Evolutionary conservation across 1,140 invertebrate species (phyloP).

Genomic region (Bradysia coprophila): DNA sequence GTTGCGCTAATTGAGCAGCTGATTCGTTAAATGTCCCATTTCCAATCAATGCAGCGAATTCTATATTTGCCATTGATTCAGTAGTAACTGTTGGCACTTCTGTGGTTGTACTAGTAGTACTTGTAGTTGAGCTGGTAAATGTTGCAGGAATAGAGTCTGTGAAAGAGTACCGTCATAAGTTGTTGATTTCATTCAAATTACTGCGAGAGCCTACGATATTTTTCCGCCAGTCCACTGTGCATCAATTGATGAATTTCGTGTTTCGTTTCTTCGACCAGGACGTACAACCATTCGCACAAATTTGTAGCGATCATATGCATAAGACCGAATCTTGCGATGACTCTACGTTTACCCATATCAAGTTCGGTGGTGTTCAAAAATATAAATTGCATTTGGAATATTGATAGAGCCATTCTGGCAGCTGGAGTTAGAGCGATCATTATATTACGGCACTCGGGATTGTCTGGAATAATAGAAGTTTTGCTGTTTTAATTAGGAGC

Average conservation of each 20-base stretch:
- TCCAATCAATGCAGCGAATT: neutral
- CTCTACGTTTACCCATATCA: conserved; percentile 80
- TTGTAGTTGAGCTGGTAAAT: too few species aligned
- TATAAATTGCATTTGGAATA: conserved; percentile 86
- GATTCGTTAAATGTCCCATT: neutral
- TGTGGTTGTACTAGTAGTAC: too few species aligned
- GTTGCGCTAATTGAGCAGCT: too few species aligned
- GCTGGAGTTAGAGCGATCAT: conserved; percentile 57
- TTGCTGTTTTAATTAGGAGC: too few species aligned
- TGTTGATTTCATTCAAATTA: too few species aligned
- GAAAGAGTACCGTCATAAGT: too few species aligned
- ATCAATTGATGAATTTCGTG: conserved; percentile 44
- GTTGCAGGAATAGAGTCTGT: too few species aligned
- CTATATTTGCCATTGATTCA: too few species aligned
- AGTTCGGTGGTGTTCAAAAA: conserved; percentile 28
- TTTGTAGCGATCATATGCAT: conserved; percentile 90
- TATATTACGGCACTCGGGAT: conserved; percentile 49
- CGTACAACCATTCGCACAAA: conserved; percentile 80
- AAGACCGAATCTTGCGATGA: conserved; percentile 70
- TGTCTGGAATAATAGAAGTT: neutral
- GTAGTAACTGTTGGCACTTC: too few species aligned
- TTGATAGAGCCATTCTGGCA: conserved; percentile 73
- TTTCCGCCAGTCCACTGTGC: conserved; percentile 3
- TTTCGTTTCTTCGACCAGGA: conserved; percentile 62
- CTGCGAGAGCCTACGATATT: neutral